Evolutionary conservation across 2,888 invertebrate species (phyloP).

Genomic region (Dioctria rufipes): DNA sequence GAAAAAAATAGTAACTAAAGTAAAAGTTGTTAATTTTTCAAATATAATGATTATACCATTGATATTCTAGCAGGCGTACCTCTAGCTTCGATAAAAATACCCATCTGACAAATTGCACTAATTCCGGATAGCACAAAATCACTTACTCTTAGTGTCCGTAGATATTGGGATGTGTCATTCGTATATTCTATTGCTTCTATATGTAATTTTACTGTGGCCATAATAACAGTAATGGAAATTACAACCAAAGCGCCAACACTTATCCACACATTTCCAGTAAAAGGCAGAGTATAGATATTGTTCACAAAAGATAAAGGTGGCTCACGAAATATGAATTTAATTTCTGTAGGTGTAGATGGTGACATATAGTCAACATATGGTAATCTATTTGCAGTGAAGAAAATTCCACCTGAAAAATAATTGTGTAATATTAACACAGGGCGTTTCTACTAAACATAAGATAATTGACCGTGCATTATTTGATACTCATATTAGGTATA

Average conservation of each 20-base stretch:
- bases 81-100: not conserved
- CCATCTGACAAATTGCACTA: conserved; percentile 27
- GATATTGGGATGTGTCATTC: not conserved
- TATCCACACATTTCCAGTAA: conserved; percentile 77
- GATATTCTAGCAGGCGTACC: conserved; percentile 23
- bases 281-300: conserved; percentile 79
- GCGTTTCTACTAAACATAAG: too few relatives aligned
- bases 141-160: not conserved
- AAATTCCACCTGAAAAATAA: conserved; percentile 67
- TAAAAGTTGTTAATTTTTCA: too few relatives aligned
- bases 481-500: too few relatives aligned
- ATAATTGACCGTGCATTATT: too few relatives aligned
- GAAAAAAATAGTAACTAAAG: not conserved
- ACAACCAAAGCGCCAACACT: conserved; percentile 73
- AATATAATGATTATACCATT: not conserved
- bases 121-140: conserved; percentile 31
- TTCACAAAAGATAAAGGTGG: conserved; percentile 78
- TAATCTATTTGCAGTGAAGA: conserved; percentile 66
- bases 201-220: conserved; percentile 17
- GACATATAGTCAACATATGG: conserved; percentile 73
- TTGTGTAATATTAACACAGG: not conserved
- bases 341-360: conserved; percentile 73
- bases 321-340: conserved; percentile 77
- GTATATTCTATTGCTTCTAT: not conserved
- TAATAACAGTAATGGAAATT: conserved; percentile 37